phyloP scores from a whole-genome alignment of 2,797 vertebrate species.

The Margarornis squamiger region DNA sequence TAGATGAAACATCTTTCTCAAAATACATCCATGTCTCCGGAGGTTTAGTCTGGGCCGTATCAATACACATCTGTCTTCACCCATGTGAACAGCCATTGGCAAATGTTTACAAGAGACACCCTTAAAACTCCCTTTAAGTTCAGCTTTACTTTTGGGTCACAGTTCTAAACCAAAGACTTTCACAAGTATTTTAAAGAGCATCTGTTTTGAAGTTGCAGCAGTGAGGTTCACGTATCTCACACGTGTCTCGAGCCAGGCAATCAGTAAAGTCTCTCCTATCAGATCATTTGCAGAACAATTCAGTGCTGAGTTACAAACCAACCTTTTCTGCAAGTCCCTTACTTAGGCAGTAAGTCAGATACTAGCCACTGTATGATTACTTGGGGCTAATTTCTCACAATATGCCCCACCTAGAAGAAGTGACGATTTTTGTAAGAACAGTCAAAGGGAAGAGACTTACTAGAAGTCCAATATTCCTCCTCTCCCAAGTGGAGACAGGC shows the following conservation, averaged over 20 bases:
- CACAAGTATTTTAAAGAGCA: constrained; percentile 12
- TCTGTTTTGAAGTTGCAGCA: constrained; percentile 43
- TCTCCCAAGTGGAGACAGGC: neutral
- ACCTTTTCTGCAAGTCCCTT: neutral
- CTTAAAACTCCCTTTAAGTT: neutral
- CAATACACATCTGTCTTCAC: constrained; percentile 22
- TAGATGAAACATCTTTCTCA: constrained; percentile 22
- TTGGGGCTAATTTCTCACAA: neutral
- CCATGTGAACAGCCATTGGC: constrained; percentile 1
- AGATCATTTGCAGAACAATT: neutral
- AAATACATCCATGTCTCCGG: neutral
- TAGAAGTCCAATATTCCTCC: neutral
- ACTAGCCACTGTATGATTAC: neutral
- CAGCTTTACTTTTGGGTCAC: neutral
- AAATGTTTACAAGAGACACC: neutral
- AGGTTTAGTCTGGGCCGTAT: neutral
- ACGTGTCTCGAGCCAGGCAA: neutral
- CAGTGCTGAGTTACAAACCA: neutral
- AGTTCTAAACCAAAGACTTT: neutral
- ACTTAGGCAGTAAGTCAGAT: neutral
- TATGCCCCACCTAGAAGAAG: neutral
- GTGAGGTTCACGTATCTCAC: neutral
- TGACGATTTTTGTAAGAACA: neutral
- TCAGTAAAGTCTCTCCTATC: neutral
- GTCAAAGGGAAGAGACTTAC: neutral